A percentile compares a stretch with the other conserved stretches of the same genome.
phyloP scores from a whole-genome alignment of 2,113 vertebrate genomes.

The Bettongia penicillata region DNA sequence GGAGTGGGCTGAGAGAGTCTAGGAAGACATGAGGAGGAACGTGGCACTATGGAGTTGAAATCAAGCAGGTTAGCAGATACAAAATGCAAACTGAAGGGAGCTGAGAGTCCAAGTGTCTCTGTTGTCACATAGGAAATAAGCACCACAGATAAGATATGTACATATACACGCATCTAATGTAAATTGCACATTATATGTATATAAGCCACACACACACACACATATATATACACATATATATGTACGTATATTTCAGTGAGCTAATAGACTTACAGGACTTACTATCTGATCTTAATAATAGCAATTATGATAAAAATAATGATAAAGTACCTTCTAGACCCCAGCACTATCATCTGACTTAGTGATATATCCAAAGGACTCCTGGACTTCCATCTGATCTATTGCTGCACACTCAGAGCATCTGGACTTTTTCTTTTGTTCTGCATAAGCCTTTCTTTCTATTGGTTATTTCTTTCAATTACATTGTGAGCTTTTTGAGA shows the following conservation, averaged over 20 bases:
- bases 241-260: background rate
- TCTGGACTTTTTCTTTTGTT: background rate
- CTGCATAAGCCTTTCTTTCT: background rate
- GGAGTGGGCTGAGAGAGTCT: background rate
- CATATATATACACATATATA: background rate
- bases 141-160: background rate
- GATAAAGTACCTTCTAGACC: background rate
- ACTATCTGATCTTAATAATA: no score
- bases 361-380: background rate
- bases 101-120: no score
- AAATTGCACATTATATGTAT: background rate
- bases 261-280: background rate
- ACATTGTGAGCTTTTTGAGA: background rate
- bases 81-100: background rate
- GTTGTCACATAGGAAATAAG: background rate
- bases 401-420: background rate
- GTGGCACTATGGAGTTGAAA: background rate
- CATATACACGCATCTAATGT: background rate
- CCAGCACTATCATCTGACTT: background rate
- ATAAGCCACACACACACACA: background rate
- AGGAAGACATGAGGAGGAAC: background rate
- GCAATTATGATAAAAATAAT: background rate
- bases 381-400: background rate
- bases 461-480: background rate
- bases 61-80: background rate